phyloP scores from a whole-genome alignment of 2,888 invertebrate genomes.

The Rhamphomyia laevipes region DNA sequence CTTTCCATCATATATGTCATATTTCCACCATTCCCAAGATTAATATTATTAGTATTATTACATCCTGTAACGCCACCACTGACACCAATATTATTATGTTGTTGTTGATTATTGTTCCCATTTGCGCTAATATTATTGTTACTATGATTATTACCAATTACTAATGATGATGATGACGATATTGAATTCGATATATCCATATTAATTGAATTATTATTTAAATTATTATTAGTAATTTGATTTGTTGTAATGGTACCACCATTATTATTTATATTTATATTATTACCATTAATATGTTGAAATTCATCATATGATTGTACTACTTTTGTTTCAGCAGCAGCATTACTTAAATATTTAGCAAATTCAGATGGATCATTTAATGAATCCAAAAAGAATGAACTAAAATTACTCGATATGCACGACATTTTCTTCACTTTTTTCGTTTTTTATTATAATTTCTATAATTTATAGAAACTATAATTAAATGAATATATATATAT shows the following conservation, averaged over 20 bases:
- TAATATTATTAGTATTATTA: background rate
- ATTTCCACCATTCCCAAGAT: background rate
- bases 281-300: background rate
- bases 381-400: constrained; percentile 36
- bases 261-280: background rate
- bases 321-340: constrained; percentile 20
- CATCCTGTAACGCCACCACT: background rate
- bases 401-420: constrained; percentile 38
- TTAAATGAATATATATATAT: background rate
- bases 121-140: background rate
- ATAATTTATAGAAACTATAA: background rate
- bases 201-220: too few relatives aligned
- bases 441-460: background rate
- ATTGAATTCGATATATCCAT: too few relatives aligned
- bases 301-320: background rate
- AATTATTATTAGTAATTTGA: too few relatives aligned
- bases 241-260: too few relatives aligned
- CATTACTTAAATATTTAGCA: constrained; percentile 37
- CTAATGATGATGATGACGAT: too few relatives aligned
- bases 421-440: constrained; percentile 26
- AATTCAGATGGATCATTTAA: constrained; percentile 37
- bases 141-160: background rate
- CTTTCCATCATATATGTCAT: background rate
- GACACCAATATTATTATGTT: background rate
- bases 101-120: background rate